Conservation (phyloP, 2,113 vertebrate genomes). For the Rhinolophus sinicus region DNA sequence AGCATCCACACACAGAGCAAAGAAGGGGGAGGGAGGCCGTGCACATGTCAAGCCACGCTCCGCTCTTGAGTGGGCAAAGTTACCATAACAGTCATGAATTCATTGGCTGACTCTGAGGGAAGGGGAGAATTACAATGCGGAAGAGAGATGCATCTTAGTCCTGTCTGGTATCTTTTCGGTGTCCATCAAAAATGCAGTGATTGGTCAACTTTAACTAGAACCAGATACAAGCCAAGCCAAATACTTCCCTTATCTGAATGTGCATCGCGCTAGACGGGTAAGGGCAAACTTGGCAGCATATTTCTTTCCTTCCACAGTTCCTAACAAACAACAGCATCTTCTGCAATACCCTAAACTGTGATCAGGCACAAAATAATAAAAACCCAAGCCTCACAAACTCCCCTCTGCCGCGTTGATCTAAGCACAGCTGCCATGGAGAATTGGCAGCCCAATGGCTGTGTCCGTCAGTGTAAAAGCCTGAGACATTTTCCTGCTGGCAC, state of each 20-base stretch:
- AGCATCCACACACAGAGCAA: neutral
- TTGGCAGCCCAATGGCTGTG: slow-evolving; percentile 45
- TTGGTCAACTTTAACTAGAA: neutral
- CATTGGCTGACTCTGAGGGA: neutral
- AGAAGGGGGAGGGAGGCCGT: neutral
- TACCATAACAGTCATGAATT: neutral
- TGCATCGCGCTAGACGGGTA: neutral
- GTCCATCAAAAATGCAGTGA: neutral
- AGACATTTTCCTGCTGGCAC: slow-evolving; percentile 58
- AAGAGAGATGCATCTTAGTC: neutral
- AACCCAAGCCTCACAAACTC: neutral
- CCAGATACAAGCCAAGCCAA: neutral
- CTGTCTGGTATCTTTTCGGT: neutral
- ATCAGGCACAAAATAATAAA: slow-evolving; percentile 14
- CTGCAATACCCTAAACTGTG: neutral
- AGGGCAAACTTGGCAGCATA: neutral
- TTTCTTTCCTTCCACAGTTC: neutral
- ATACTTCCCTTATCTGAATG: neutral
- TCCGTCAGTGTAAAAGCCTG: slow-evolving; percentile 50
- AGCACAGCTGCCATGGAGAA: slow-evolving; percentile 40
- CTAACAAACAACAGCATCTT: neutral
- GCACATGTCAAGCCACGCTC: fast-evolving
- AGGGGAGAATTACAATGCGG: too few relatives aligned
- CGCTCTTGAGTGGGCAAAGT: neutral
- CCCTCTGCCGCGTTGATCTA: slow-evolving; percentile 20